Evolutionary conservation across 1,140 invertebrate genomes (phyloP), one percentile per base, ranked within the genome.

Genomic region (Diabrotica virgifera): DNA sequence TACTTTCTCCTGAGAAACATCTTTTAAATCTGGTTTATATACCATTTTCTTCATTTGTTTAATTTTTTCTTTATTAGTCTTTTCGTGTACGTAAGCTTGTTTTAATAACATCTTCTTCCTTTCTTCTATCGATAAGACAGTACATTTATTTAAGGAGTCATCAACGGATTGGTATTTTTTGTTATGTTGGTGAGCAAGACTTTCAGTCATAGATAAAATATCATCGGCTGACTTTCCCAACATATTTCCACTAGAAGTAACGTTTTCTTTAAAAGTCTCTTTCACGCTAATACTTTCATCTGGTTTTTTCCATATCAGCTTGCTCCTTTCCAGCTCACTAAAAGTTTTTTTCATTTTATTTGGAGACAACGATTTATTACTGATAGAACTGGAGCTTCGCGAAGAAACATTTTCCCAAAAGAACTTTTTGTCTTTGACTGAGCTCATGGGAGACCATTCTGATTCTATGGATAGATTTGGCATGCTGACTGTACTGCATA

Each of bases 341-440:
- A 37, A 35, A 13, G 36, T 63, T 2, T 52, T 62, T 12, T 64
- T 50, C 9, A 12, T 11, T 24, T 52, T 57, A n/a, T 65, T 51
- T 40, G 40, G 13, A 64, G 9, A 52, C 50, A 52, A 52, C 7
- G 65, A 66, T 24, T 24, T 24, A 8, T 8, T 10, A 8, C 8
- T 46, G 8, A 46, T n/a, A 3, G 40, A 46, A 10, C n/a, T 46
- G 40, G 59, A 40, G 24, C 36, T 62, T 12, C 52, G 7, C 4
- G 37, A 46, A 2, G 69, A 70, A 12, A 70, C 14, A 13, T 56
- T 62, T 5, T 68, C 62, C 69, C 69, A 70, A 54, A 60, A 70
- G 13, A 65, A 56, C 12, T 52, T 57, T 38, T 37, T 57, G 36
- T 66, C 55, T 36, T 54, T 37, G 5, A 66, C 54, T 5, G 54